Conservation (phyloP, 1,140 invertebrate species). For the Scaptomyza hsui region DNA sequence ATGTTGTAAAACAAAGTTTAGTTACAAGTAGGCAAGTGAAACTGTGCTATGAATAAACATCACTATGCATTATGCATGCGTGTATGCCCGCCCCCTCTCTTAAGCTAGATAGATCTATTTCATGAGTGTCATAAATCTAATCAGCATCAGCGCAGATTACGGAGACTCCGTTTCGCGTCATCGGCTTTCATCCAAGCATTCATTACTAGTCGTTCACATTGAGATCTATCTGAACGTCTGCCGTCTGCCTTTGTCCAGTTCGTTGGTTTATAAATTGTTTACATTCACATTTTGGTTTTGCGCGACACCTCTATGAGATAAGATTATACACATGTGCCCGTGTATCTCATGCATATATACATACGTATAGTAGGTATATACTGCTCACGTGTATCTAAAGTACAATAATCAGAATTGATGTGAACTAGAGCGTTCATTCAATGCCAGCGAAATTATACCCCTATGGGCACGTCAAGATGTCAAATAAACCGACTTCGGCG, state of each 20-base stretch:
- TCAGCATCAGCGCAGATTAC: constrained; percentile 57
- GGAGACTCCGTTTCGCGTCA: constrained; percentile 39
- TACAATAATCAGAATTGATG: constrained; percentile 12
- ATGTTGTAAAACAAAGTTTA: constrained; percentile 17
- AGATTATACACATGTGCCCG: constrained; percentile 10
- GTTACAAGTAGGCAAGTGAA: constrained; percentile 18
- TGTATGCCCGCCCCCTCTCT: constrained; percentile 27
- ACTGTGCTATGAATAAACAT: constrained; percentile 71
- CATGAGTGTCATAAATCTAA: constrained; percentile 65
- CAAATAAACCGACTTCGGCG: constrained; percentile 34
- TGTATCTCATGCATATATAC: background rate
- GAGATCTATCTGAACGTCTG: constrained; percentile 9
- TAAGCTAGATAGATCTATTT: constrained; percentile 33
- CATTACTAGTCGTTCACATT: constrained; percentile 1
- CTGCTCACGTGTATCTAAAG: constrained; percentile 21
- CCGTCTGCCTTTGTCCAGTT: constrained; percentile 9
- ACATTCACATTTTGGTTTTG: constrained; percentile 29
- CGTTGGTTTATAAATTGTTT: constrained; percentile 38
- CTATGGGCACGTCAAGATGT: constrained; percentile 1
- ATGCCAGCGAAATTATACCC: constrained; percentile 35
- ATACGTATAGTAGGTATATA: background rate
- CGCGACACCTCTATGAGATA: constrained; percentile 27
- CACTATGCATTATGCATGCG: constrained; percentile 28
- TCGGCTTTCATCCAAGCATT: constrained; percentile 25
- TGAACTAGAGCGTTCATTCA: constrained; percentile 21